Percentiles rank a stretch among this genome's conserved stretches.
Conservation (phyloP, 2,113 vertebrate species). For the Montifringilla adamsi region DNA sequence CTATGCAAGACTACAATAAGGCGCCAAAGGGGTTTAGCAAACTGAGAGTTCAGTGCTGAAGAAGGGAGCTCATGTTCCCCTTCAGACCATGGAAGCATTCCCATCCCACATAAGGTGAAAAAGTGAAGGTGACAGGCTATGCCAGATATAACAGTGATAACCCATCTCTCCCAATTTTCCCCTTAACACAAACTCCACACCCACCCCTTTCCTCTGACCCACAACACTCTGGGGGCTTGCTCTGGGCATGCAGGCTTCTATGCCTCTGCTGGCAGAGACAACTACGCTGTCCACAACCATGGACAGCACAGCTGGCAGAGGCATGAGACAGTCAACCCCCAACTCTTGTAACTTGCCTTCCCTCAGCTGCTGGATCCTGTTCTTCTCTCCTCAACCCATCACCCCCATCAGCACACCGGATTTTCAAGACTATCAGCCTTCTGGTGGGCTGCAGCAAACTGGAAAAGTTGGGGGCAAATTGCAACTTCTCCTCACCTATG, state of each 20-base stretch:
- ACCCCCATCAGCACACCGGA: fast-evolving
- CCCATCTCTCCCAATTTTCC: background rate
- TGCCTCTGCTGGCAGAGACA: background rate
- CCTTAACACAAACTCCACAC: background rate
- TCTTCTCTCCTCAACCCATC: background rate
- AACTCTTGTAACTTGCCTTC: background rate
- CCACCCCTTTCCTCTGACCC: background rate
- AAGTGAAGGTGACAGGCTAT: background rate
- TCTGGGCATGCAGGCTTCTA: background rate
- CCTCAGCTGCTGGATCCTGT: background rate
- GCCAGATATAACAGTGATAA: fast-evolving
- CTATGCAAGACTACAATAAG: fast-evolving
- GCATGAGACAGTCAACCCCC: background rate
- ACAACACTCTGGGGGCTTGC: background rate
- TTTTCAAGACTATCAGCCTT: background rate
- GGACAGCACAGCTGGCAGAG: fast-evolving
- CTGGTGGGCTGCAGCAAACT: background rate
- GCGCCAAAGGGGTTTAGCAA: background rate
- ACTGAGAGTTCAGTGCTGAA: background rate
- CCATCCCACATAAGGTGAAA: background rate
- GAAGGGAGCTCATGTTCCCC: fast-evolving
- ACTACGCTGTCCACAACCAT: background rate
- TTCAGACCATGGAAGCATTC: background rate
- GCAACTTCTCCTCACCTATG: background rate
- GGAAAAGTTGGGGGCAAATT: background rate